Evolutionary conservation across 1,140 invertebrate species (phyloP).

Genomic region (Trachelipus rathkii): DNA sequence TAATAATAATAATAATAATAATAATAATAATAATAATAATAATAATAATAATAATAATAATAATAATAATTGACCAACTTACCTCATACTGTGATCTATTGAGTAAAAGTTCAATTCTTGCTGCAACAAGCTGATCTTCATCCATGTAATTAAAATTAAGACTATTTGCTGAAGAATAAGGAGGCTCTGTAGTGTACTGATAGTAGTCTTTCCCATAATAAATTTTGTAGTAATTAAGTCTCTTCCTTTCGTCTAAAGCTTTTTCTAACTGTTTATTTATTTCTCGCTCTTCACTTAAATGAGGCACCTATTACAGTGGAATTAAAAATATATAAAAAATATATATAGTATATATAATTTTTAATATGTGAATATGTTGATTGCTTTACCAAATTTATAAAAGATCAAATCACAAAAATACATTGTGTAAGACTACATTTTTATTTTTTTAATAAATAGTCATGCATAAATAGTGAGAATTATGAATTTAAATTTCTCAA

Average conservation of each 20-base stretch:
- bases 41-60: no score
- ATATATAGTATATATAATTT: no score
- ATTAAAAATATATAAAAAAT: no score
- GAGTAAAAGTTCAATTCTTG: not conserved
- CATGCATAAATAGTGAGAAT: no score
- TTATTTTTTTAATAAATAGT: no score
- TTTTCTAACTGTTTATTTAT: not conserved
- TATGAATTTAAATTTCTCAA: no score
- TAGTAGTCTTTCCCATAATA: not conserved
- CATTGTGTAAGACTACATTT: no score
- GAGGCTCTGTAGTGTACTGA: not conserved
- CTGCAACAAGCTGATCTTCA: not conserved
- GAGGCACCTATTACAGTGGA: not conserved
- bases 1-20: no score
- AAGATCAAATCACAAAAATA: no score
- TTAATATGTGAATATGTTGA: no score
- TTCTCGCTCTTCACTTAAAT: not conserved
- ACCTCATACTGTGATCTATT: not conserved
- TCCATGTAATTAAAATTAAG: not conserved
- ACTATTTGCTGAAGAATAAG: not conserved
- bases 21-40: no score
- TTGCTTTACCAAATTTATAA: no score
- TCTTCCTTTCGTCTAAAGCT: not conserved
- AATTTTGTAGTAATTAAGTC: not conserved
- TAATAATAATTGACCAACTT: not conserved